Evolutionary conservation across 2,888 invertebrate species (phyloP).

Genomic region (Drosophila formosana): DNA sequence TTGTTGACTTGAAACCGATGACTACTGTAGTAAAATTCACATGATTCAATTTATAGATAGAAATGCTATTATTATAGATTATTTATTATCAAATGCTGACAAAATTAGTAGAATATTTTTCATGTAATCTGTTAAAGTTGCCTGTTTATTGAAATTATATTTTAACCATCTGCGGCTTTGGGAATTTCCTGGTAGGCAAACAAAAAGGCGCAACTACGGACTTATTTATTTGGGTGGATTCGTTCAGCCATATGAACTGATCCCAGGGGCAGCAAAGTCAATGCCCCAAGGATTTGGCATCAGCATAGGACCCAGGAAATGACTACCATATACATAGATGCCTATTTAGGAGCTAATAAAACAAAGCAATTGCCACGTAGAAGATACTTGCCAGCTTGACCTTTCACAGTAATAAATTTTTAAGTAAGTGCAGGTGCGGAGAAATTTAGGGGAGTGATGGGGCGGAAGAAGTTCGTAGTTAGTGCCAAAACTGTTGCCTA

Average conservation of each 20-base stretch:
- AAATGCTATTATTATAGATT: too few relatives aligned
- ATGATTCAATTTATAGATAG: too few relatives aligned
- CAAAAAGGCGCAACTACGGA: neutral
- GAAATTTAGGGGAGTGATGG: neutral
- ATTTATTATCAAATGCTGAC: too few relatives aligned
- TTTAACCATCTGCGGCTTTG: neutral
- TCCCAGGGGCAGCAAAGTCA: conserved; percentile 11
- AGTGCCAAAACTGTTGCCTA: conserved; percentile 55
- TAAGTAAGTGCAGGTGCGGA: conserved; percentile 22
- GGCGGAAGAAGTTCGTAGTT: conserved; percentile 10
- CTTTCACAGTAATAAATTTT: conserved; percentile 48
- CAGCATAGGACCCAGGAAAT: conserved; percentile 12
- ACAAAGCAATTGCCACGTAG: conserved; percentile 31
- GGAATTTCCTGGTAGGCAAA: neutral
- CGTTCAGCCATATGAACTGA: neutral
- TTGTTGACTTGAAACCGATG: too few relatives aligned
- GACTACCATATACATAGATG: conserved; percentile 7
- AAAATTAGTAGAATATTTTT: too few relatives aligned
- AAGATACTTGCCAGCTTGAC: conserved; percentile 39
- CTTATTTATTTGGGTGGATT: conserved; percentile 8
- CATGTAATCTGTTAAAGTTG: too few relatives aligned
- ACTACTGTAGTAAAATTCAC: too few relatives aligned
- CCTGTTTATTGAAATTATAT: too few relatives aligned
- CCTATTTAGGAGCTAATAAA: neutral
- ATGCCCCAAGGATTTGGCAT: conserved; percentile 14